Evolutionary conservation across 2,888 invertebrate genomes (phyloP), one percentile per base, ranked within the genome.

Genomic region (Crocallis elinguaria): DNA sequence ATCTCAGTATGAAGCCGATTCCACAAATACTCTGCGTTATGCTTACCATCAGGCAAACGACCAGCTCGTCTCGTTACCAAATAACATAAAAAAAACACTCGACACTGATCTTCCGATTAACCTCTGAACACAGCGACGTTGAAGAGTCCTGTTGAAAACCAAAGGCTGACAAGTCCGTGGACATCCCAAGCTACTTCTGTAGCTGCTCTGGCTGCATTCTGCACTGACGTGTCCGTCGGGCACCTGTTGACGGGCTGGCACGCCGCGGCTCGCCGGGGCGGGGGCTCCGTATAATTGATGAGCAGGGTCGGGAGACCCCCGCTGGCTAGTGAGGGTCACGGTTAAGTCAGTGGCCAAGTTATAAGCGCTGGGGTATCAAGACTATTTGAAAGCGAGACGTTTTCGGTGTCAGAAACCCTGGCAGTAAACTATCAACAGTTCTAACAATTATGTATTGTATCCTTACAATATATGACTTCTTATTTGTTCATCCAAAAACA

Each of bases 171-270:
- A 16, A 33, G 33, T 9, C 11, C 11, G 6, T 13, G 21, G 23
- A 37, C 23, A 9, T 37, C 12, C 9, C 13, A 23, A 6, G 23
- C 37, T 37, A 13, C 37, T 21, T 9, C 9, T 19, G 35, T 11
- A 38, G 60, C 9, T 1, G 3, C 41, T 55, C 37, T 48, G 32
- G 44, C 6, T 30, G 6, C 17, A 32, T 13, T 21, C 45, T 44
- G 32, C 14, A 2, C 42, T 11, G 60, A 54, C 58, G 62, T 30
- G 41, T 43, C 32, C 44, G 27, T 55, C 53, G 46, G 54, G 52
- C 63, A 63, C 60, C 63, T 63, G 63, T 60, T 60, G 61, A 58
- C 54, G 56, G 41, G 49, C 53, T 62, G 61, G 65, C 60, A 60
- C 39, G 66, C 55, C 57, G 62, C 64, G 49, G 23, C 35, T 13